Percentiles rank a stretch among this genome's conserved stretches.
Conservation (phyloP, 2,888 invertebrate genomes). For the Drosophila mettleri region DNA sequence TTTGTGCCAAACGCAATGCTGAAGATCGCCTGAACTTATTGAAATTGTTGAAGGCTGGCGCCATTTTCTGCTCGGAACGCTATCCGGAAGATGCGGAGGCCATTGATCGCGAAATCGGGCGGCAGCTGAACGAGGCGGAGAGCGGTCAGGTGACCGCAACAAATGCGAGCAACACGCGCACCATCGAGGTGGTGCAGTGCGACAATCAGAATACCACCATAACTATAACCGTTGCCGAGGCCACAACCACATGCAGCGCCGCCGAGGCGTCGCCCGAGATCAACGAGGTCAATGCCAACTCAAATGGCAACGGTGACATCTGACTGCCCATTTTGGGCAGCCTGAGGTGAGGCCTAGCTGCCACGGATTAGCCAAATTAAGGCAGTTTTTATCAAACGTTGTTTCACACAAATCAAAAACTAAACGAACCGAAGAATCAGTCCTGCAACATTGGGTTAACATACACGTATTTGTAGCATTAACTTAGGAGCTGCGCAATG, state of each 20-base stretch:
- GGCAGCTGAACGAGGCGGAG: slow-evolving; percentile 80
- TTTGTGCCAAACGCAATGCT: slow-evolving; percentile 93
- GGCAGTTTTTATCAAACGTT: slow-evolving; percentile 44
- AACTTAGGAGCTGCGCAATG: slow-evolving; percentile 41
- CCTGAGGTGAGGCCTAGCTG: slow-evolving; percentile 82
- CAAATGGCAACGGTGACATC: slow-evolving; percentile 75
- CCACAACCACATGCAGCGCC: slow-evolving; percentile 45
- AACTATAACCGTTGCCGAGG: slow-evolving; percentile 72
- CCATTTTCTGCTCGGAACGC: slow-evolving; percentile 84
- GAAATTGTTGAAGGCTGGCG: slow-evolving; percentile 87
- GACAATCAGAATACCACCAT: slow-evolving; percentile 76
- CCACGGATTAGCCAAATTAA: slow-evolving; percentile 45
- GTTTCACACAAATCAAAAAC: slow-evolving; percentile 35
- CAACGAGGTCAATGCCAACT: slow-evolving; percentile 63
- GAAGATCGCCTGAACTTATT: slow-evolving; percentile 94
- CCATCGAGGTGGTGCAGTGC: slow-evolving; percentile 82
- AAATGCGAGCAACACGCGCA: slow-evolving; percentile 66
- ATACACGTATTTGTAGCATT: slow-evolving; percentile 73
- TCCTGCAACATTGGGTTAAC: slow-evolving; percentile 79
- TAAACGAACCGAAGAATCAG: slow-evolving; percentile 55
- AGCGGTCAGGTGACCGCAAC: slow-evolving; percentile 55
- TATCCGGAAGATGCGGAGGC: slow-evolving; percentile 84
- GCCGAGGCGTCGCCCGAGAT: slow-evolving; percentile 29
- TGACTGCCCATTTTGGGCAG: slow-evolving; percentile 84
- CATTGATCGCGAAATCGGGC: slow-evolving; percentile 83